These are phyloP conservation scores for Conistra vaccinii DNA, from an alignment of 2,888 invertebrate genomes.

Conservation along the genomic window DNA sequence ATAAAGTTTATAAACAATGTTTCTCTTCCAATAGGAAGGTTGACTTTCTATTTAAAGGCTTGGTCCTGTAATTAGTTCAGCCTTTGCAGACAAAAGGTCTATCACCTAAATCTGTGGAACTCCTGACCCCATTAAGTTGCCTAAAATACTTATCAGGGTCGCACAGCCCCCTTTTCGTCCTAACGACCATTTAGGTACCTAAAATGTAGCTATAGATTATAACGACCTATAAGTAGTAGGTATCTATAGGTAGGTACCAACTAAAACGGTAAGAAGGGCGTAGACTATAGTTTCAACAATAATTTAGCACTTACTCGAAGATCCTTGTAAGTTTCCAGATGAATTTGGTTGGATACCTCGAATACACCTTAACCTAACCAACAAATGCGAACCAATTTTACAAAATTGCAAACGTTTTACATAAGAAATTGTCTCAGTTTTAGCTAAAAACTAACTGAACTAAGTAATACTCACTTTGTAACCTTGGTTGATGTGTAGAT, in stretches of 20 bases:
- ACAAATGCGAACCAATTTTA: neutral
- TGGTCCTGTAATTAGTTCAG: conserved; percentile 20
- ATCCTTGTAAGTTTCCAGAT: neutral
- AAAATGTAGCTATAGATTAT: conserved; percentile 22
- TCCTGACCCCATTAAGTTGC: conserved; percentile 15
- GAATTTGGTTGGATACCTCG: neutral
- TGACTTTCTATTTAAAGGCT: conserved; percentile 13
- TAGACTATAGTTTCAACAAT: neutral
- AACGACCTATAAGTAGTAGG: conserved; percentile 1
- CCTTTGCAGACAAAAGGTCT: conserved; percentile 23
- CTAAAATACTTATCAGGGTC: conserved; percentile 51
- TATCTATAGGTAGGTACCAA: conserved; percentile 1
- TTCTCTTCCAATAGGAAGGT: neutral
- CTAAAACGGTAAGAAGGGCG: neutral
- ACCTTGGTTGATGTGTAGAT: neutral
- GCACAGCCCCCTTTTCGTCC: conserved; percentile 20
- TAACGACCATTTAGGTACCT: conserved; percentile 9
- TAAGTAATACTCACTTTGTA: too few relatives aligned
- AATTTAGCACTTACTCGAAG: neutral
- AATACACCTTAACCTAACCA: neutral
- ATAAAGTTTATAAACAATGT: neutral
- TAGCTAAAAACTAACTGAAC: neutral
- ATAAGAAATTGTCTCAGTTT: neutral
- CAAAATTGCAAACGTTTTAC: neutral
- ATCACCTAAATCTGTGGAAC: conserved; percentile 40